Conservation (phyloP, 2,797 vertebrate genomes). For the Platyrinchus mystaceus region DNA sequence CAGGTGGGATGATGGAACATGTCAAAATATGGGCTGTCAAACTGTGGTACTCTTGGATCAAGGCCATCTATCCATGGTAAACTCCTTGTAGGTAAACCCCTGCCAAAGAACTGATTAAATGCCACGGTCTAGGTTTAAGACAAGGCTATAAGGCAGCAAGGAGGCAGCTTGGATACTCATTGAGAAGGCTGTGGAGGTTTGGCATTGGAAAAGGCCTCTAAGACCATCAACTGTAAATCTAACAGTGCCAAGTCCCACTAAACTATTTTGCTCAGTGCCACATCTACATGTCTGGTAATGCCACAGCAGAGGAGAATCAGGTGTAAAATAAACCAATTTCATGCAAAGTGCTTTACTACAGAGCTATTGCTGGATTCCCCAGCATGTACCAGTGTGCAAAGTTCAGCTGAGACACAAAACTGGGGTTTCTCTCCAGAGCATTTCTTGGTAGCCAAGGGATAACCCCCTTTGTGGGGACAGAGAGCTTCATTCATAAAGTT, state of each 20-base stretch:
- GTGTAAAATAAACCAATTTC: not conserved
- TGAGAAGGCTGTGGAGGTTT: not conserved
- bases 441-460: not conserved
- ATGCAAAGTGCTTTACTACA: not conserved
- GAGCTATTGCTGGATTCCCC: not conserved
- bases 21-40: not conserved
- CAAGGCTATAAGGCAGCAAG: not conserved
- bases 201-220: not conserved
- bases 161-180: not conserved
- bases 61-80: not conserved
- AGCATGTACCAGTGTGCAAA: accelerated
- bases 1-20: not conserved
- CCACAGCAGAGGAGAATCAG: not conserved
- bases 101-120: not conserved
- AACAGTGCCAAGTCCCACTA: accelerated
- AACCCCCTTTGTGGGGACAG: accelerated
- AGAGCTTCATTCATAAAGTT: not conserved
- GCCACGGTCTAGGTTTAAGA: not conserved
- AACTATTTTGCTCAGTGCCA: not conserved
- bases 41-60: not conserved
- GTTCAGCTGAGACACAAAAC: not conserved
- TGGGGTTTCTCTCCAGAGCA: not conserved
- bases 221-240: not conserved
- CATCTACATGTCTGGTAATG: accelerated
- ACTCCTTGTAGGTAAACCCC: not conserved